Evolutionary conservation across 2,797 vertebrate species (phyloP), one percentile per base, ranked within the genome.

Genomic region (Pipistrellus pygmaeus): DNA sequence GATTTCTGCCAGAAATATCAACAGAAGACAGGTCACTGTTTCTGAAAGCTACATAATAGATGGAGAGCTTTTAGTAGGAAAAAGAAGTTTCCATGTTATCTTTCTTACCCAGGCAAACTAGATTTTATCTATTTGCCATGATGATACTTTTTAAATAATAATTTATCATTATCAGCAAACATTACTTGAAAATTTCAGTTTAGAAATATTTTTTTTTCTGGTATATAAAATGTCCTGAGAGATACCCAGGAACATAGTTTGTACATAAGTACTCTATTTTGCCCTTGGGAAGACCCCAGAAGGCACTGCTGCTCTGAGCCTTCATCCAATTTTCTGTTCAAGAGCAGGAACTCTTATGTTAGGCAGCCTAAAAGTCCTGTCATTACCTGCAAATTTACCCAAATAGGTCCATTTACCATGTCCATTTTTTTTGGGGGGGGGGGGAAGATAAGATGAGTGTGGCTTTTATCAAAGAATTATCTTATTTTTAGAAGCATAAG

Each of bases 111-210:
- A 73, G 30, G n/a, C 25, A 90, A 95, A 84, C 55, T 71, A 87
- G 5, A 77, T 90, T 87, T 88, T 87, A 71, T 71, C 53, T 86
- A 48, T 76, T 85, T 86, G 71, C 69, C 72, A 27, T 14, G 60
- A 77, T 72, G 72, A 82, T 53, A 71, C 81, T 92, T 89, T 51
- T 84, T 78, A 84, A 89, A 94, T 68, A 17, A 87, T 77, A 91
- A 75, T 73, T 95, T 86, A 87, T 51, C 72, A 91, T 69, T 80
- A 30, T 71, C 35, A 81, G 76, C 5, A 30, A 84, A 66, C 0
- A 0, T 66, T 88, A 80, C 14, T 62, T 71, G 20, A 41, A 93
- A 90, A 51, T 68, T 84, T 27, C 21, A 90, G 46, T 51, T 18
- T 30, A 80, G 38, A 69, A 92, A 62, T 68, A 85, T 62, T 80